phyloP scores from a whole-genome alignment of 2,797 vertebrate genomes.

The Periparus ater region DNA sequence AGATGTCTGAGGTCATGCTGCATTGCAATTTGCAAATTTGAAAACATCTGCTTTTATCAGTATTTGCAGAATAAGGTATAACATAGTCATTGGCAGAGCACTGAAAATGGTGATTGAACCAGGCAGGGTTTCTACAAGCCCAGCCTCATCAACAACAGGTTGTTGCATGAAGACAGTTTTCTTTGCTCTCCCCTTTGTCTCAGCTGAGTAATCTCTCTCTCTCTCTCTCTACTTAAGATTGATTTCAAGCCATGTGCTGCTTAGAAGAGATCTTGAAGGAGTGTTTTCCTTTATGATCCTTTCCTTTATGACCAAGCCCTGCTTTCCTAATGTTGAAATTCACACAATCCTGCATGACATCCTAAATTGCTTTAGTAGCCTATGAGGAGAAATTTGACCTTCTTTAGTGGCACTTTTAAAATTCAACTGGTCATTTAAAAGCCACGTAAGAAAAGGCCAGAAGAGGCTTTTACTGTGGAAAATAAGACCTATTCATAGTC shows the following conservation, averaged over 20 bases:
- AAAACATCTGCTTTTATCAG: neutral
- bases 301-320: neutral
- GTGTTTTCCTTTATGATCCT: neutral
- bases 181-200: neutral
- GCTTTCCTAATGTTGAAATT: neutral
- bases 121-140: neutral
- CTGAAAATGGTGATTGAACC: neutral
- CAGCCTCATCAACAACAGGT: neutral
- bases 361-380: neutral
- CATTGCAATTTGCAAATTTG: neutral
- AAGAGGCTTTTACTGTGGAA: neutral
- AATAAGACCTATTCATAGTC: neutral
- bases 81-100: neutral
- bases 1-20: neutral
- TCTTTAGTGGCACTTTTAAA: neutral
- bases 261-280: neutral
- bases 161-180: neutral
- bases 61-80: neutral
- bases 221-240: neutral
- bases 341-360: neutral
- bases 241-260: neutral
- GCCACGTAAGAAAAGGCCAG: neutral
- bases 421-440: neutral
- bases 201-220: neutral
- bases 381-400: neutral